phyloP scores from a whole-genome alignment of 2,888 invertebrate species.

The Cantharis lateralis region DNA sequence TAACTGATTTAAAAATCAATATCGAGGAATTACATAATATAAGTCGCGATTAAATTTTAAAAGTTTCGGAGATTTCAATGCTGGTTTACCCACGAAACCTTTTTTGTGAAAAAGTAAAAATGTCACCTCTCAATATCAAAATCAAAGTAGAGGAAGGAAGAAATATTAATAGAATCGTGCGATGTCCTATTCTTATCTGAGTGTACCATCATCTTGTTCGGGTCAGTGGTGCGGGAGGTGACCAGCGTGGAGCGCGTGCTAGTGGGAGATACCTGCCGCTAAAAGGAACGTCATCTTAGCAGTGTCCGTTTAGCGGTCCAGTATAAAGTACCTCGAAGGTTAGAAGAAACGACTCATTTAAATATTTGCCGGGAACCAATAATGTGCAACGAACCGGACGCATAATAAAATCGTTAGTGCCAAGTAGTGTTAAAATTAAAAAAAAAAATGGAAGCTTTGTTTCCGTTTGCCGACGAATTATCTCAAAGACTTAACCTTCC shows the following conservation, averaged over 20 bases:
- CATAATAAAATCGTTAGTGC: conserved; percentile 2
- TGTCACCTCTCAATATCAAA: not conserved
- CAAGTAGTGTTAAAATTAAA: conserved; percentile 9
- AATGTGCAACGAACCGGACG: conserved; percentile 10
- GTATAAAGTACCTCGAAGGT: conserved; percentile 10
- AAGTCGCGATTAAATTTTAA: not conserved
- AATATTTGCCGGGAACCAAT: conserved; percentile 18
- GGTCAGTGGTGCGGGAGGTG: conserved; percentile 33
- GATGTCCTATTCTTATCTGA: conserved; percentile 30
- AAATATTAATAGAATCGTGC: conserved; percentile 27
- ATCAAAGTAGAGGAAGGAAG: conserved; percentile 7
- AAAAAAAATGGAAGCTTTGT: conserved; percentile 41
- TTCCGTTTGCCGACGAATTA: conserved; percentile 50
- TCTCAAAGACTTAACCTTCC: conserved; percentile 50
- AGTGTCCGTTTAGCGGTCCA: conserved; percentile 39
- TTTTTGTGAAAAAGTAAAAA: not conserved
- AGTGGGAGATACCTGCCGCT: conserved; percentile 42
- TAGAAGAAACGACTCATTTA: not conserved
- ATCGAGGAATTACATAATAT: not conserved
- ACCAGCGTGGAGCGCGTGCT: conserved; percentile 36
- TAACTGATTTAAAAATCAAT: not conserved
- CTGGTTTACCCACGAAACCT: not conserved
- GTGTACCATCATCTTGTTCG: conserved; percentile 30
- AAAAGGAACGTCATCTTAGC: conserved; percentile 34
- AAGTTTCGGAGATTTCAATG: not conserved